A percentile compares a stretch with the other conserved stretches of the same genome.
These are phyloP conservation scores for Epinephelus awoara DNA, from an alignment of 2,797 vertebrate species.

Conservation along the genomic window DNA sequence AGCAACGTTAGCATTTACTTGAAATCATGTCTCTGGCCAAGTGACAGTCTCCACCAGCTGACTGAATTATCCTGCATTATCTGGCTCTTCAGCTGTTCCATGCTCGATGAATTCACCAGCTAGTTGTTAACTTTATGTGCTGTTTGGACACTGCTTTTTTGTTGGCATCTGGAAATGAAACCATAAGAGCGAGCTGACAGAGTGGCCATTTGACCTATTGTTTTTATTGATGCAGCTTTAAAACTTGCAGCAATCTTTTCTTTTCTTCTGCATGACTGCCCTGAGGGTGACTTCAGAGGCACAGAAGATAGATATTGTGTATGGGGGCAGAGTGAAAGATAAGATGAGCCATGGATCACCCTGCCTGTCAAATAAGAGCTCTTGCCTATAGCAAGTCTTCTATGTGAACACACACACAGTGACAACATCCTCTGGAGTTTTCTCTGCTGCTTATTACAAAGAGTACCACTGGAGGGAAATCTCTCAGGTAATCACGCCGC, in stretches of 20 bases:
- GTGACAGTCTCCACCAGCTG: neutral
- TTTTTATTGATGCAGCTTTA: neutral
- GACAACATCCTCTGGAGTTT: neutral
- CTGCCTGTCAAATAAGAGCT: conserved; percentile 13
- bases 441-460: neutral
- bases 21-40: neutral
- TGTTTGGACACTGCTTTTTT: neutral
- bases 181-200: neutral
- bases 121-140: neutral
- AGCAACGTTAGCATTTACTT: too few relatives aligned
- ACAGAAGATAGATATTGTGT: neutral
- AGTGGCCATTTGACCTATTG: neutral
- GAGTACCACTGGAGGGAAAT: too few relatives aligned
- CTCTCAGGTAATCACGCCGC: neutral
- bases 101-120: neutral
- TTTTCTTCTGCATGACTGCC: neutral
- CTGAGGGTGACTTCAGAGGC: neutral
- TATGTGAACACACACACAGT: neutral
- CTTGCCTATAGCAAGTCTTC: neutral
- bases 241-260: neutral
- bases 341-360: neutral
- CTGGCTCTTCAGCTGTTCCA: neutral
- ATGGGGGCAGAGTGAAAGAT: neutral
- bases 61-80: too few relatives aligned
- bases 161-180: neutral